These are phyloP conservation scores for Melanostoma mellinum DNA, from an alignment of 2,888 invertebrate genomes.

Conservation along the genomic window DNA sequence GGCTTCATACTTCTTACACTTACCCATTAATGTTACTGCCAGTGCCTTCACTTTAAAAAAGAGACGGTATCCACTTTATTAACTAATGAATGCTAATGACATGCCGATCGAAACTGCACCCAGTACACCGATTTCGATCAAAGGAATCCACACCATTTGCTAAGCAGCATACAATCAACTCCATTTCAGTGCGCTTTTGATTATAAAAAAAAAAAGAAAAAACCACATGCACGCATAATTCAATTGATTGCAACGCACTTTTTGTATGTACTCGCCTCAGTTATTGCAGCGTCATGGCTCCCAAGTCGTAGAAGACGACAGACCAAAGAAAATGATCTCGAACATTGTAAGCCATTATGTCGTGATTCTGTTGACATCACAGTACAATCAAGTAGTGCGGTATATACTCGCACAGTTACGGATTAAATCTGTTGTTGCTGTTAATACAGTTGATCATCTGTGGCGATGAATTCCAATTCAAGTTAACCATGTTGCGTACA, in stretches of 20 bases:
- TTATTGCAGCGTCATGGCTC: conserved; percentile 14
- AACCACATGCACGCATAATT: conserved; percentile 61
- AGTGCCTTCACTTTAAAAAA: no score
- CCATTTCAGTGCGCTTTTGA: background rate
- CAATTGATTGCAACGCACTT: conserved; percentile 58
- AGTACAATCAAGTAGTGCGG: conserved; percentile 51
- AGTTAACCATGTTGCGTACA: conserved; percentile 72
- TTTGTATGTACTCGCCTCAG: background rate
- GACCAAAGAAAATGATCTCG: conserved; percentile 41
- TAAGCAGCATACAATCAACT: conserved; percentile 6
- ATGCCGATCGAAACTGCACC: conserved; percentile 46
- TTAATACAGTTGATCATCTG: conserved; percentile 71
- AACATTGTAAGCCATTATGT: conserved; percentile 73
- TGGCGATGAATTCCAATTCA: conserved; percentile 70
- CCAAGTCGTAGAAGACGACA: conserved; percentile 1
- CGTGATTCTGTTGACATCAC: conserved; percentile 72
- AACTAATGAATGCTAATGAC: conserved; percentile 57
- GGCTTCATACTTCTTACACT: no score
- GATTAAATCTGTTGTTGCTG: conserved; percentile 63
- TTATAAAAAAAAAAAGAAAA: background rate
- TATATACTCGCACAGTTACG: background rate
- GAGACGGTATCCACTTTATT: no score
- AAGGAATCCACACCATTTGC: conserved; percentile 39
- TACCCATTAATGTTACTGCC: no score
- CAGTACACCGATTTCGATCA: conserved; percentile 52